phyloP scores from a whole-genome alignment of 2,797 vertebrate species.

The Steatocranus sp. region DNA sequence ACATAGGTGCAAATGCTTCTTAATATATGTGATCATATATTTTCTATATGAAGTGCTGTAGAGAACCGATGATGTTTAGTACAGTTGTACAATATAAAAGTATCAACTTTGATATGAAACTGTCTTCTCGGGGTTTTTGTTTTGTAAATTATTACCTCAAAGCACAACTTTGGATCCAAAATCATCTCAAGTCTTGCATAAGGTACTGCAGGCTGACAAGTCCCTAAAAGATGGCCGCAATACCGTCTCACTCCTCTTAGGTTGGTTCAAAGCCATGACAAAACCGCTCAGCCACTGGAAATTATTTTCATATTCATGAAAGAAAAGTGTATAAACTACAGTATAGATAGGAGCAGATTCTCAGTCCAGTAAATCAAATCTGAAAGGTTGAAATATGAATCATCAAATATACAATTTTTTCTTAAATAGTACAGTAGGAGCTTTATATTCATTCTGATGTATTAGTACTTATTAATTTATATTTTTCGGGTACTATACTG shows the following conservation, averaged over 20 bases:
- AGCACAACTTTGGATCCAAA: not conserved
- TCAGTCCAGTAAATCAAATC: not conserved
- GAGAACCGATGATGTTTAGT: not conserved
- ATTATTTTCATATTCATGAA: not conserved
- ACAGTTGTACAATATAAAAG: constrained; percentile 17
- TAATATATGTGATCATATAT: not conserved
- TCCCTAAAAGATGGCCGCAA: not conserved
- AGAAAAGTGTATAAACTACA: fast-evolving
- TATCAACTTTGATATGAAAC: constrained; percentile 18
- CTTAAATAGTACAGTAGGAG: not conserved
- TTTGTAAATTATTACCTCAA: not conserved
- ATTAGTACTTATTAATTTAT: not conserved
- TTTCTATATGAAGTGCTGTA: constrained; percentile 13
- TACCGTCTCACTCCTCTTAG: not conserved
- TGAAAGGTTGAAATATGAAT: not conserved
- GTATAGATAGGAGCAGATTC: not conserved
- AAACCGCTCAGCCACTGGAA: not conserved
- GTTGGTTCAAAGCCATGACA: not conserved
- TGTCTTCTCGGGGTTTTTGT: not conserved
- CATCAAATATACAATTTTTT: not conserved
- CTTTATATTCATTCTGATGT: not conserved
- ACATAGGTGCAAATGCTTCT: constrained; percentile 12
- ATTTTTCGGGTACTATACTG: not conserved
- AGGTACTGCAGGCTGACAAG: not conserved
- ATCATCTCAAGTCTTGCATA: not conserved